Percentiles rank a stretch among this genome's conserved stretches.
Conservation (phyloP, 2,113 vertebrate species). For the Falco punctatus region DNA sequence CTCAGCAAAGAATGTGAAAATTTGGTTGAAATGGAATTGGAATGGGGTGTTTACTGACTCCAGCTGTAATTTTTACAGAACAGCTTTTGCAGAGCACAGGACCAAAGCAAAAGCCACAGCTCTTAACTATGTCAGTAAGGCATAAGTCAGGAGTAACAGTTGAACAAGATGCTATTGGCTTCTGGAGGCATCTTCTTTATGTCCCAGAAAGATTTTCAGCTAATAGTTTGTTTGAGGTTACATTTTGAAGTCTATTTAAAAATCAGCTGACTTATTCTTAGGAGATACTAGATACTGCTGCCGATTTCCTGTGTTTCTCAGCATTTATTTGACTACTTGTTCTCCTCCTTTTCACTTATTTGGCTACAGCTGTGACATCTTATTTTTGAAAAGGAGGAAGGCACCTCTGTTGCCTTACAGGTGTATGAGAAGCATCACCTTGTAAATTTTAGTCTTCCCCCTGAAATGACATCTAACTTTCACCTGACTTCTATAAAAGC, state of each 20-base stretch:
- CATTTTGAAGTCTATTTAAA: neutral
- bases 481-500: neutral
- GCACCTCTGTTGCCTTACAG: neutral
- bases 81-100: neutral
- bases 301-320: neutral
- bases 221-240: neutral
- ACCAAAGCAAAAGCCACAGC: neutral
- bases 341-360: neutral
- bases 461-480: neutral
- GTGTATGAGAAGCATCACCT: neutral
- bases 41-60: neutral
- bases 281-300: neutral
- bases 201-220: neutral
- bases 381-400: neutral
- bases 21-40: neutral
- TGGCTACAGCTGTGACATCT: neutral
- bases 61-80: neutral
- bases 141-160: neutral
- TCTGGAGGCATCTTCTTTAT: neutral
- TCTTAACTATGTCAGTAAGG: neutral
- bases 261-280: neutral
- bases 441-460: neutral
- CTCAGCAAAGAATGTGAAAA: neutral
- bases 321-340: neutral
- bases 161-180: neutral